Evolutionary conservation across 2,888 invertebrate genomes (phyloP), one percentile per base, ranked within the genome.

Genomic region (Nomada ferruginata): DNA sequence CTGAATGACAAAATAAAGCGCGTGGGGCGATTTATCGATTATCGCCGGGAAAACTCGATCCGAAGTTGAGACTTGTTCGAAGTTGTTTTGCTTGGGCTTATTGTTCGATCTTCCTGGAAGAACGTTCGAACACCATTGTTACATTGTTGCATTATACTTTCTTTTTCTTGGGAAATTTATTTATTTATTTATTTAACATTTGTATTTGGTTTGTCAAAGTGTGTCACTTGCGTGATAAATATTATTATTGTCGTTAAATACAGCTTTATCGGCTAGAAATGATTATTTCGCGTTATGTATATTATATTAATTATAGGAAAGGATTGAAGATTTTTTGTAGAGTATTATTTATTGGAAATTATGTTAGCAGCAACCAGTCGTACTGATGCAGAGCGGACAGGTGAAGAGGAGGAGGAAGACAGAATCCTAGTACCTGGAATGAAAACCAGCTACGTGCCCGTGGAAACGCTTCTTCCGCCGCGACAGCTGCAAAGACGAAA

Each of bases 371-470:
- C 77, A 71, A 85, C 82, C 78, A 76, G 70, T 53, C 77, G 61
- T 59, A 77, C 71, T 61, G 78, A 82, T 20, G 59, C 76, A 2
- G 78, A 86, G 52, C 80, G 29, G 20, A 9, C 53, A 5, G 52
- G 53, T 2, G 84, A 84, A 65, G 84, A 77, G 53, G 88, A 87
- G 71, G 82, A 88, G n/a, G 82, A 96, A 76, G 95, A 96, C 78
- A 94, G 95, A 71, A 95, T 95, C 64, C 94, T 96, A 0, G 95
- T 96, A 89, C 94, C 95, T 85, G 96, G 96, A 83, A 95, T 95
- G 70, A 94, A 95, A 64, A 96, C 96, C 0, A 96, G 96, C 20
- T 96, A 95, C 87, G 92, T 96, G 59, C 96, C 96, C 0, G 93
- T 94, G 0, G 95, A 95, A 72, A 73, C 79, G 36, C 70, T 78